Evolutionary conservation across 2,888 invertebrate genomes (phyloP).

Genomic region (Lissocephala sabroskyi): DNA sequence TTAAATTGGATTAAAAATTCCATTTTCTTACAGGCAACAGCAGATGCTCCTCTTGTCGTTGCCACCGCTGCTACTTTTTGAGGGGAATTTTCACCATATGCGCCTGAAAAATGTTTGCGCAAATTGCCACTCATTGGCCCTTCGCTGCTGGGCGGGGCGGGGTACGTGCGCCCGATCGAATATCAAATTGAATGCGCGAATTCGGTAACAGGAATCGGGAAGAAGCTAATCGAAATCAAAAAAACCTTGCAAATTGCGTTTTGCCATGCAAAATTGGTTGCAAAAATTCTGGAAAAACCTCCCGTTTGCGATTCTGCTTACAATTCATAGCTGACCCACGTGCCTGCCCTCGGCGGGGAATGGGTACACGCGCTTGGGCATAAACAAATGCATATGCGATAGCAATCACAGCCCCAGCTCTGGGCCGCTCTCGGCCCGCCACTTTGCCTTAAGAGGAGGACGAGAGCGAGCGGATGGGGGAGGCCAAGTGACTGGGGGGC

Average conservation of each 20-base stretch:
- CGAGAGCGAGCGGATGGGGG: constrained; percentile 9
- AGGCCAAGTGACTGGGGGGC: constrained; percentile 20
- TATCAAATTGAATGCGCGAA: not conserved
- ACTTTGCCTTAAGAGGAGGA: constrained; percentile 16
- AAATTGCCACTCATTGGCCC: constrained; percentile 20
- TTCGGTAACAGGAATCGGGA: constrained; percentile 8
- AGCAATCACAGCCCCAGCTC: constrained; percentile 8
- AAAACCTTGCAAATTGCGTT: constrained; percentile 8
- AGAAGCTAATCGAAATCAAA: constrained; percentile 44
- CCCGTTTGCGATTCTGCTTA: not conserved
- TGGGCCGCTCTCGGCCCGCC: constrained; percentile 6
- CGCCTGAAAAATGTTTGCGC: constrained; percentile 30
- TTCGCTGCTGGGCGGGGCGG: no score
- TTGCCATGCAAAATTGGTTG: not conserved
- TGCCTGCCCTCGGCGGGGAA: not conserved
- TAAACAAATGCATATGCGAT: constrained; percentile 20
- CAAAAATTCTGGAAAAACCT: not conserved
- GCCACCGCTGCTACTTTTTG: not conserved
- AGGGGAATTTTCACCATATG: constrained; percentile 28
- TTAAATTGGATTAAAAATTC: constrained; percentile 65
- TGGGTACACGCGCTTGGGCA: constrained; percentile 8
- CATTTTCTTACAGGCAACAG: constrained; percentile 44
- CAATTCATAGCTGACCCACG: not conserved
- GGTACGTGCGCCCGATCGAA: constrained; percentile 24
- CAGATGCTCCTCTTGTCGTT: constrained; percentile 19